Conservation (phyloP, 2,888 invertebrate genomes). For the Xylota sylvarum region DNA sequence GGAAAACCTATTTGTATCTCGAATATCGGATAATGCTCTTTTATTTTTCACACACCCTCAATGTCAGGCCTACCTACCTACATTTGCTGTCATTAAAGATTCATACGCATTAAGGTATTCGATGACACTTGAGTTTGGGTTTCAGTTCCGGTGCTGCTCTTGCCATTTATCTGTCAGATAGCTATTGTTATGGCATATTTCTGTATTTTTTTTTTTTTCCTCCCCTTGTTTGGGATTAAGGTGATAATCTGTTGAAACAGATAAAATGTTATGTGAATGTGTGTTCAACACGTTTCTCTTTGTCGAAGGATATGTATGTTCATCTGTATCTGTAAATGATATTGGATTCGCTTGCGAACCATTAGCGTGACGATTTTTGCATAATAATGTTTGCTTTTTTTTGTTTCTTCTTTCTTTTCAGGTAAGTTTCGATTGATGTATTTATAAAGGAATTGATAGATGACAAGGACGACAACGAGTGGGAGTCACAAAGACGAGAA, state of each 20-base stretch:
- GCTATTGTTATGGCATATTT: conserved; percentile 14
- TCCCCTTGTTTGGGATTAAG: conserved; percentile 32
- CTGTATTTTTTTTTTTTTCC: conserved; percentile 2
- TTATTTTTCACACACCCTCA: conserved; percentile 11
- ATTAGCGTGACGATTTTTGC: conserved; percentile 46
- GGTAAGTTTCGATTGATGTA: conserved; percentile 46
- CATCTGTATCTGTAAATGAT: conserved; percentile 23
- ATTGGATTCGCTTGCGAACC: conserved; percentile 43
- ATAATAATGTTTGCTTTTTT: conserved; percentile 25
- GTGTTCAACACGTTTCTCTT: conserved; percentile 57
- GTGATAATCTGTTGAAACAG: conserved; percentile 61
- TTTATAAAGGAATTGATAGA: conserved; percentile 33
- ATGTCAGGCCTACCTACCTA: conserved; percentile 34
- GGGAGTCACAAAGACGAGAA: conserved; percentile 1
- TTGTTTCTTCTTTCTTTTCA: conserved; percentile 37
- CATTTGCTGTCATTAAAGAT: conserved; percentile 61
- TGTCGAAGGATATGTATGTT: conserved; percentile 36
- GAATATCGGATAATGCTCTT: conserved; percentile 54
- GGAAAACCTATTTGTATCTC: conserved; percentile 37
- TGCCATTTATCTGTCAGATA: conserved; percentile 34
- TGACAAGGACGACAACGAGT: not conserved
- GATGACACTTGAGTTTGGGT: conserved; percentile 52
- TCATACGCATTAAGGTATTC: conserved; percentile 70
- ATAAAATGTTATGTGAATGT: conserved; percentile 13
- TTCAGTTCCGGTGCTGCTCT: conserved; percentile 6